Evolutionary conservation across 2,888 invertebrate species (phyloP), one percentile per base, ranked within the genome.

Genomic region (Thymelicus acteon): DNA sequence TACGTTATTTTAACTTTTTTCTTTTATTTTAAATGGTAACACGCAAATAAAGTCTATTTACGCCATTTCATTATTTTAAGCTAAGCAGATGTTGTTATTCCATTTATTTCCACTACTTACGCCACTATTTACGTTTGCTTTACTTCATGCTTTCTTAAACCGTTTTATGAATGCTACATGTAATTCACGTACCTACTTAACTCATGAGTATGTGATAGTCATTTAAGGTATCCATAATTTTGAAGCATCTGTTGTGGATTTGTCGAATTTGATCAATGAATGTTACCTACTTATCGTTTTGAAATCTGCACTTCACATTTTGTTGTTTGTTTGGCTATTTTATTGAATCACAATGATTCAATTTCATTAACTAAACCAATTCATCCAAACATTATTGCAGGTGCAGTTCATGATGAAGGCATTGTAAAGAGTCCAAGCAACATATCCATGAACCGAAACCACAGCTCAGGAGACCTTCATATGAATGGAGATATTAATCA

Each of bases 361-460:
- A 31, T n/a, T 8, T 31, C n/a, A 48, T 12, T 13, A 31, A 62
- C n/a, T 4, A 10, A 19, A 47, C 3, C 12, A 7, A 24, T 10
- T 49, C 49, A 10, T 44, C 15, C 3, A 65, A 40, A 65, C 10
- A 37, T 64, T 74, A 71, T 91, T 92, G 76, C 78, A 93, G 91
- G 93, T 86, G 83, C 84, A 67, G 81, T 81, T 40, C 82, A 85
- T 40, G 93, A 93, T 69, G 93, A 93, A 49, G 88, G 95, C 57
- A 96, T 97, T 95, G 95, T 97, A 62, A 96, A 97, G 86, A 98
- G 97, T 87, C 97, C 97, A 57, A 98, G 97, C 87, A 96, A 95
- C 79, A 93, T 96, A 72, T 97, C 97, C 39, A 97, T 98, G 94
- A 95, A 95, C 78, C 94, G 97, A 73, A 97, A 97, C 85, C 96